These are phyloP conservation scores for Gobiocypris rarus DNA, from an alignment of 2,113 vertebrate species.

Conservation along the genomic window DNA sequence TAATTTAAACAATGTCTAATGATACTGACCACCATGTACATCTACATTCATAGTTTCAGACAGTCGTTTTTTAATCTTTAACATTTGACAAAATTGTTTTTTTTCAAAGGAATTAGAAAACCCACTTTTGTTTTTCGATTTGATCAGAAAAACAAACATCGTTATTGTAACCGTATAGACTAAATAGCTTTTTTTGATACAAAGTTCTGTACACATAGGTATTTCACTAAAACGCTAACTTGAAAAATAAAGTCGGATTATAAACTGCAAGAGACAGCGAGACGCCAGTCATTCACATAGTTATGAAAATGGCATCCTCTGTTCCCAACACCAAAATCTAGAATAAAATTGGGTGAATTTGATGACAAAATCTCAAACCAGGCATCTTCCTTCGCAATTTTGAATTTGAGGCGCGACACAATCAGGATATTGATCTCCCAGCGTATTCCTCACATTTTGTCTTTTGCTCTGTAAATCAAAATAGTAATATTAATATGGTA, in stretches of 20 bases:
- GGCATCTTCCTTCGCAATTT: background rate
- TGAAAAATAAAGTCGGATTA: conserved; percentile 29
- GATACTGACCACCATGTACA: background rate
- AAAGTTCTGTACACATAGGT: conserved; percentile 6
- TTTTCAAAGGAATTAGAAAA: background rate
- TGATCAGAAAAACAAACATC: background rate
- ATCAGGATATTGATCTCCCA: conserved; percentile 33
- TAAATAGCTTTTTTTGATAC: background rate
- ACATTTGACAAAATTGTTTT: background rate
- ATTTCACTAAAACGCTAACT: background rate
- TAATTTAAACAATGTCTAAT: background rate
- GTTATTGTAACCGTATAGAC: background rate
- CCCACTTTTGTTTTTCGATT: background rate
- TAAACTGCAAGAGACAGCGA: conserved; percentile 19
- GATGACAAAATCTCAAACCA: background rate
- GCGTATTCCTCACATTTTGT: conserved; percentile 48
- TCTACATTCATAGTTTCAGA: no score
- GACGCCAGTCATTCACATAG: background rate
- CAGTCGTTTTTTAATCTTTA: background rate
- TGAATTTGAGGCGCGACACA: background rate
- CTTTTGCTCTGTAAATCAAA: conserved; percentile 50
- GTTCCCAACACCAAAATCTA: conserved; percentile 27
- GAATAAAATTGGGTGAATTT: background rate
- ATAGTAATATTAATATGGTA: background rate
- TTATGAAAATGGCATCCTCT: background rate